Evolutionary conservation across 2,888 invertebrate species (phyloP).

Genomic region (Villa cingulata): DNA sequence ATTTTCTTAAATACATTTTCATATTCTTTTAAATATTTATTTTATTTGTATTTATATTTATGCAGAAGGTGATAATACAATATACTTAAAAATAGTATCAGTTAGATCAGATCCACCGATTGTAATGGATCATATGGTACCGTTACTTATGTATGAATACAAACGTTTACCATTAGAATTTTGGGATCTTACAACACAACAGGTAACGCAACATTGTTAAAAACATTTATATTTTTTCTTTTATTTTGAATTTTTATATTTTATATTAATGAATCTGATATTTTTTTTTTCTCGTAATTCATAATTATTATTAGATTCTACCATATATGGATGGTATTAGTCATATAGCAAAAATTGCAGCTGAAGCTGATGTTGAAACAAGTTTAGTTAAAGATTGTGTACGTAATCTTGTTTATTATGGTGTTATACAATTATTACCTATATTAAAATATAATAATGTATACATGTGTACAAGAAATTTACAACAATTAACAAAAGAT

Average conservation of each 20-base stretch:
- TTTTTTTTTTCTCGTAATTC: no score
- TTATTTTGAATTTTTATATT: no score
- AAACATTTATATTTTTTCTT: no score
- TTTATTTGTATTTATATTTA: conserved; percentile 2
- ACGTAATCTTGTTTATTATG: conserved; percentile 76
- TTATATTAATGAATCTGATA: no score
- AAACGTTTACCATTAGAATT: conserved; percentile 53
- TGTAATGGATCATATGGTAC: conserved; percentile 82
- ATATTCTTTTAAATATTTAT: no score
- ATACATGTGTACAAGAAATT: conserved; percentile 63
- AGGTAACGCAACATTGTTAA: conserved; percentile 50
- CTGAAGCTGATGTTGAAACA: conserved; percentile 82
- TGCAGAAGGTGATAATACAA: conserved; percentile 71
- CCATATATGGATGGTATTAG: conserved; percentile 87
- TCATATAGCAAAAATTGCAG: conserved; percentile 79
- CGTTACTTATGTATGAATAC: conserved; percentile 56
- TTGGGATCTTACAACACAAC: conserved; percentile 91
- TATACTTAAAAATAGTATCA: conserved; percentile 77
- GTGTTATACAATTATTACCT: conserved; percentile 58
- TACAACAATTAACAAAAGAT: conserved; percentile 55
- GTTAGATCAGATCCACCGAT: conserved; percentile 66
- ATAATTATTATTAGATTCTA: conserved; percentile 37
- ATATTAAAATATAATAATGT: conserved; percentile 77
- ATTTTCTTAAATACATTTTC: no score
- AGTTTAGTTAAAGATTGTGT: conserved; percentile 88